Percentiles rank a stretch among this genome's conserved stretches.
These are phyloP conservation scores for Beroe forskalii DNA, from an alignment of 37 sponge, comb jelly and placozoan species.

Conservation along the genomic window DNA sequence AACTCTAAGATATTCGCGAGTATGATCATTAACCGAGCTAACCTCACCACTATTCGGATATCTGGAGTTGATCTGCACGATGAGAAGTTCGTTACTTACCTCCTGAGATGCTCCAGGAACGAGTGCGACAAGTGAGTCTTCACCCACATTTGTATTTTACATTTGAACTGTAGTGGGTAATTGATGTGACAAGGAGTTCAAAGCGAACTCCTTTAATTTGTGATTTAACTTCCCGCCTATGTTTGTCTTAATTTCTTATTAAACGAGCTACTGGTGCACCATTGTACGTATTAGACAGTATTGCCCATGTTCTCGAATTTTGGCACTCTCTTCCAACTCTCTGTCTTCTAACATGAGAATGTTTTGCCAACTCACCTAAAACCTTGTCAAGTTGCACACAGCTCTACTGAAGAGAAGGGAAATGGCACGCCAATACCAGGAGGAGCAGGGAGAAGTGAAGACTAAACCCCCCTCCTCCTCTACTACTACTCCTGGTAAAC, in stretches of 20 bases:
- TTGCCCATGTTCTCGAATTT: too few relatives aligned
- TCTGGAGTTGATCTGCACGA: conserved; percentile 31
- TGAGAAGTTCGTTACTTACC: neutral
- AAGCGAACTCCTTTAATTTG: neutral
- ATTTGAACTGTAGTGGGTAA: too few relatives aligned
- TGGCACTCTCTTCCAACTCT: too few relatives aligned
- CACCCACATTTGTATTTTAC: neutral
- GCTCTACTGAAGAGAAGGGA: conserved; percentile 17
- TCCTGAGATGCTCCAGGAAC: conserved; percentile 8
- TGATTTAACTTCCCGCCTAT: neutral
- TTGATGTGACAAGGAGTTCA: too few relatives aligned
- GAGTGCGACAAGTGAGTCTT: conserved; percentile 39
- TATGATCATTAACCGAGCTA: conserved; percentile 39
- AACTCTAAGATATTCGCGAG: conserved; percentile 60
- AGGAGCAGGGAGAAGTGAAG: too few relatives aligned
- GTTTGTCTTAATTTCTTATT: too few relatives aligned
- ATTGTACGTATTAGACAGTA: too few relatives aligned
- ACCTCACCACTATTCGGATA: conserved; percentile 29
- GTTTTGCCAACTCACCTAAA: too few relatives aligned
- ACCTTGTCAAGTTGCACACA: conserved; percentile 34
- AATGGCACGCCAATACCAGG: neutral
- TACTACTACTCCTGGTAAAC: too few relatives aligned
- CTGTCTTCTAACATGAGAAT: too few relatives aligned
- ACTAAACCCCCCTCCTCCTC: too few relatives aligned
- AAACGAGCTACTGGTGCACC: too few relatives aligned